Percentiles rank a stretch among this genome's conserved stretches.
These are phyloP conservation scores for Ictalurus punctatus DNA, from an alignment of 2,113 vertebrate genomes.

Conservation along the genomic window DNA sequence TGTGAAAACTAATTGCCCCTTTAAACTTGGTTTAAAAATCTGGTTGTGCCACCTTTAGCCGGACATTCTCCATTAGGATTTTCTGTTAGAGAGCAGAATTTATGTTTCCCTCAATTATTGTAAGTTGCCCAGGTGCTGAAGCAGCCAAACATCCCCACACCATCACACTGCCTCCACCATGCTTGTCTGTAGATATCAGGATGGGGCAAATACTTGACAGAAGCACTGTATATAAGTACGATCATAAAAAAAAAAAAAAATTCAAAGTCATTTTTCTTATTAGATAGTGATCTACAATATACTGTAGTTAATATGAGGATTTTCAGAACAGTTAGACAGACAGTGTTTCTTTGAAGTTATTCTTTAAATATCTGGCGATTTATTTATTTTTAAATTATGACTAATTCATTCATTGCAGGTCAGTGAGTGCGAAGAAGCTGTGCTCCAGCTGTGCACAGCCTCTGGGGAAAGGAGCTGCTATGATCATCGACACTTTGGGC, in stretches of 20 bases:
- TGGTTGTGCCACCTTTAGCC: too few species aligned
- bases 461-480: slow-evolving; percentile 93
- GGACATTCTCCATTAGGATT: too few species aligned
- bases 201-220: too few species aligned
- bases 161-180: too few species aligned
- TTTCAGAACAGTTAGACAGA: not conserved
- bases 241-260: too few species aligned
- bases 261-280: not conserved
- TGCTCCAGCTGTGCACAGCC: slow-evolving; percentile 89
- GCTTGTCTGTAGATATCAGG: too few species aligned
- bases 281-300: not conserved
- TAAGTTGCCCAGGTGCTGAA: too few species aligned
- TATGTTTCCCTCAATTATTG: too few species aligned
- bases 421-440: slow-evolving; percentile 91
- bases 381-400: not conserved
- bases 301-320: not conserved
- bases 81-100: too few species aligned
- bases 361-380: not conserved
- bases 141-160: too few species aligned
- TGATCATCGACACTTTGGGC: slow-evolving; percentile 93
- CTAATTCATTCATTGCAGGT: slow-evolving; percentile 69
- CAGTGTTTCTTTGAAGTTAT: not conserved
- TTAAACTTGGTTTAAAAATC: too few species aligned
- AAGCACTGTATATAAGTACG: not conserved
- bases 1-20: too few species aligned